Evolutionary conservation across 1,140 invertebrate species (phyloP).

Genomic region (Drosophila sucinea): DNA sequence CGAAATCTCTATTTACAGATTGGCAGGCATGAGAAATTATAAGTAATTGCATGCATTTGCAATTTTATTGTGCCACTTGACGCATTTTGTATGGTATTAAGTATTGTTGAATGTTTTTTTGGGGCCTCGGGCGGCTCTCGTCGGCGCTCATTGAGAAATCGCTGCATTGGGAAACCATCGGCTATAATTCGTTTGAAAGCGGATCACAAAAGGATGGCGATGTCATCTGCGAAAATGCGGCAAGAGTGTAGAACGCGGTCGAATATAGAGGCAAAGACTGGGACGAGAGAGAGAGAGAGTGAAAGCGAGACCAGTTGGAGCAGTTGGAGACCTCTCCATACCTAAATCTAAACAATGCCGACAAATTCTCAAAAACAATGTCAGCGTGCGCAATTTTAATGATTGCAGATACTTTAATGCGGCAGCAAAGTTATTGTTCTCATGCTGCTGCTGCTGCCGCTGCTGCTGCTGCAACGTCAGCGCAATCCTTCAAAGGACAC

Average conservation of each 20-base stretch:
- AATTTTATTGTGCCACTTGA: constrained; percentile 30
- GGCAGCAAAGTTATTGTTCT: constrained; percentile 74
- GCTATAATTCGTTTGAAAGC: constrained; percentile 60
- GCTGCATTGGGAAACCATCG: constrained; percentile 27
- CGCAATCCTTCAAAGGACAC: constrained; percentile 6
- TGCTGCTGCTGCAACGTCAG: constrained; percentile 26
- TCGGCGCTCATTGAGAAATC: constrained; percentile 9
- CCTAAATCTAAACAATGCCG: constrained; percentile 62
- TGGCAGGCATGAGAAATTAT: constrained; percentile 8
- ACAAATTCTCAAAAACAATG: constrained; percentile 70
- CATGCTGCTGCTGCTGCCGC: constrained; percentile 40
- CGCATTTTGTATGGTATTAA: constrained; percentile 42
- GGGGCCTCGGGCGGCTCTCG: constrained; percentile 30
- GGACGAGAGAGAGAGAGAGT: not conserved
- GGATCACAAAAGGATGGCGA: constrained; percentile 57
- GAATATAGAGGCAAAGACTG: not conserved
- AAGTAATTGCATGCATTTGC: not conserved
- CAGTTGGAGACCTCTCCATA: constrained; percentile 22
- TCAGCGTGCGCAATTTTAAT: constrained; percentile 79
- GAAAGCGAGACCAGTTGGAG: constrained; percentile 14
- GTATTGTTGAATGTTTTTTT: constrained; percentile 52
- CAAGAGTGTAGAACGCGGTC: constrained; percentile 15
- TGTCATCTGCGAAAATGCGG: constrained; percentile 50
- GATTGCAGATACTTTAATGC: constrained; percentile 81
- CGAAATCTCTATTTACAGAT: constrained; percentile 9